A percentile compares a stretch with the other conserved stretches of the same genome.
phyloP scores from a whole-genome alignment of 2,888 invertebrate genomes.

The Leptinotarsa haldemani region DNA sequence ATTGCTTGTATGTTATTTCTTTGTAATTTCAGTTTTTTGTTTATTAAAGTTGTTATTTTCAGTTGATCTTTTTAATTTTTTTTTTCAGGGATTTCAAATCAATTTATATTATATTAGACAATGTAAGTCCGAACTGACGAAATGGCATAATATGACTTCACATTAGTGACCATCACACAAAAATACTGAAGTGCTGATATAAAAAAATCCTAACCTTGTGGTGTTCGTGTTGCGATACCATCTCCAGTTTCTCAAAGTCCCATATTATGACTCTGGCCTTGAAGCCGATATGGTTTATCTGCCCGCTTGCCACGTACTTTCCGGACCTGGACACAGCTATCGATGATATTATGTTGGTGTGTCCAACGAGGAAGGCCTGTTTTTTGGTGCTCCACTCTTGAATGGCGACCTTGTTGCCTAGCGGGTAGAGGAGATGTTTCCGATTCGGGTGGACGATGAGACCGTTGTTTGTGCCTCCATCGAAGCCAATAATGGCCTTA shows the following conservation, averaged over 20 bases:
- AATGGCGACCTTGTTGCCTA: conserved; percentile 83
- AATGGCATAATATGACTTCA: no score
- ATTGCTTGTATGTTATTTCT: no score
- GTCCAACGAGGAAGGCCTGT: conserved; percentile 82
- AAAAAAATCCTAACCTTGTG: conserved; percentile 65
- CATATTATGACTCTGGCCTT: conserved; percentile 89
- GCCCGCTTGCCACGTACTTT: conserved; percentile 87
- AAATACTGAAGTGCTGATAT: no score
- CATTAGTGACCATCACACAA: no score
- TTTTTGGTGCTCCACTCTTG: conserved; percentile 76
- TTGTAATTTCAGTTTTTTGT: no score
- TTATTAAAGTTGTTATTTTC: no score
- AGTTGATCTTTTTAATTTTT: no score
- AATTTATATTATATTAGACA: no score
- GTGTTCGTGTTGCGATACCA: conserved; percentile 79
- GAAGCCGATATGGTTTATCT: conserved; percentile 91
- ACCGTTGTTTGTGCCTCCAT: conserved; percentile 73
- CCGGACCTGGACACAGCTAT: conserved; percentile 81
- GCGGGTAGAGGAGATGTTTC: conserved; percentile 78
- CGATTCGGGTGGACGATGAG: conserved; percentile 80
- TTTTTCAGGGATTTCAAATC: no score
- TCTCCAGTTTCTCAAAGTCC: conserved; percentile 77
- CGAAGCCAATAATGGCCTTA: conserved; percentile 82
- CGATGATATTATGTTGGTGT: conserved; percentile 82
- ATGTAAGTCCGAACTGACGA: no score